phyloP scores from a whole-genome alignment of 2,113 vertebrate genomes.

The Phyllopteryx taeniolatus region DNA sequence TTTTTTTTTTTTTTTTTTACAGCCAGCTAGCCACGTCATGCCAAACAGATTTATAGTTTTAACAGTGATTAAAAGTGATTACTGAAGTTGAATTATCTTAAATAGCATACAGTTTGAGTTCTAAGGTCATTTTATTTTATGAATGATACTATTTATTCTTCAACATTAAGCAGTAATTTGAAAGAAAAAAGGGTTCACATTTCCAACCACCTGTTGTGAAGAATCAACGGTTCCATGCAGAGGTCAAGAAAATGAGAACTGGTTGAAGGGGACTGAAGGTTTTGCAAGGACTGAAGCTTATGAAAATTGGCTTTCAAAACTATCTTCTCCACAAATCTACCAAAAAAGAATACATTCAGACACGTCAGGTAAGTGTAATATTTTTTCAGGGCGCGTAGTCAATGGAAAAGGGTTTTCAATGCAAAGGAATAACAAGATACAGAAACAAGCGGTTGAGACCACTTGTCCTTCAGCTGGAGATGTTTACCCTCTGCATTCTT shows the following conservation, averaged over 20 bases:
- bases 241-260: not conserved
- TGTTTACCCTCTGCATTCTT: constrained; percentile 66
- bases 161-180: not conserved
- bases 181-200: not conserved
- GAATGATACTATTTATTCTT: not conserved
- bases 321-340: not conserved
- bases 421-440: not conserved
- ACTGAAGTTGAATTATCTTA: not conserved
- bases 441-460: not conserved
- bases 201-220: not conserved
- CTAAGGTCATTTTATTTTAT: not conserved
- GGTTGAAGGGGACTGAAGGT: not conserved
- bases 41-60: not conserved
- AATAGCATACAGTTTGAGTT: not conserved
- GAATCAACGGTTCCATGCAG: not conserved
- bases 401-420: not conserved
- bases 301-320: not conserved
- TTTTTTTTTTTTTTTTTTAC: not conserved
- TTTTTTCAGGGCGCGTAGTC: not conserved
- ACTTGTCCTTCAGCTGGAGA: constrained; percentile 68
- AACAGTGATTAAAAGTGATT: not conserved
- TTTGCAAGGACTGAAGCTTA: not conserved
- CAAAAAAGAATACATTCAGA: not conserved
- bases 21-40: not conserved
- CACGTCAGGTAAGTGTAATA: not conserved